These are phyloP conservation scores for Oryzias javanicus DNA, from an alignment of 2,113 vertebrate species.

Conservation along the genomic window DNA sequence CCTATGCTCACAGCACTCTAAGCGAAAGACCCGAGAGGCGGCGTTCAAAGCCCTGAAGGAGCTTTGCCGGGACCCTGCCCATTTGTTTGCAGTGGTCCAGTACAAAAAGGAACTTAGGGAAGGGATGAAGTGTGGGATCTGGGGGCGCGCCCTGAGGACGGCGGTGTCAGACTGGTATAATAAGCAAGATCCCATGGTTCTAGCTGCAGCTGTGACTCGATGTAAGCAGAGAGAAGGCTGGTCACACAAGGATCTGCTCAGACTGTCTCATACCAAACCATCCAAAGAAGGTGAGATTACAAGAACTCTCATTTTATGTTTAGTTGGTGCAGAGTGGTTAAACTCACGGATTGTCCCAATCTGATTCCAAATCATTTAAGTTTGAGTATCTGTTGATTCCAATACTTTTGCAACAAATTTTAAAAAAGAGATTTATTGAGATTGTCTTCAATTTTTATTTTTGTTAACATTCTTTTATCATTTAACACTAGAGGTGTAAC, in stretches of 20 bases:
- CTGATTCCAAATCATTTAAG: too few species aligned
- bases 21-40: conserved; percentile 85
- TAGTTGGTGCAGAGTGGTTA: background rate
- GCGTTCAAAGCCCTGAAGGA: conserved; percentile 87
- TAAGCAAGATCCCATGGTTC: conserved; percentile 82
- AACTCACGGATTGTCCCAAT: too few species aligned
- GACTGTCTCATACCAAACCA: conserved; percentile 92
- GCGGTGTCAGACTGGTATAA: conserved; percentile 95
- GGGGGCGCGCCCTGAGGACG: conserved; percentile 92
- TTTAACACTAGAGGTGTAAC: too few species aligned
- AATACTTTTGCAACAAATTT: too few species aligned
- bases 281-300: conserved; percentile 84
- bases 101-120: conserved; percentile 92
- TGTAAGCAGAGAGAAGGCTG: conserved; percentile 92
- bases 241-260: conserved; percentile 93
- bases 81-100: conserved; percentile 91
- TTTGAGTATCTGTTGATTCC: too few species aligned
- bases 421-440: too few species aligned
- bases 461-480: too few species aligned
- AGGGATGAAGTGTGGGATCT: conserved; percentile 92
- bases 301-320: background rate
- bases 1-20: conserved; percentile 88
- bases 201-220: conserved; percentile 87
- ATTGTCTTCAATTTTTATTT: too few species aligned
- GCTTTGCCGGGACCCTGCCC: conserved; percentile 83